Evolutionary conservation across 1,140 invertebrate species (phyloP), one percentile per base, ranked within the genome.

Genomic region (Drosophila sp.): DNA sequence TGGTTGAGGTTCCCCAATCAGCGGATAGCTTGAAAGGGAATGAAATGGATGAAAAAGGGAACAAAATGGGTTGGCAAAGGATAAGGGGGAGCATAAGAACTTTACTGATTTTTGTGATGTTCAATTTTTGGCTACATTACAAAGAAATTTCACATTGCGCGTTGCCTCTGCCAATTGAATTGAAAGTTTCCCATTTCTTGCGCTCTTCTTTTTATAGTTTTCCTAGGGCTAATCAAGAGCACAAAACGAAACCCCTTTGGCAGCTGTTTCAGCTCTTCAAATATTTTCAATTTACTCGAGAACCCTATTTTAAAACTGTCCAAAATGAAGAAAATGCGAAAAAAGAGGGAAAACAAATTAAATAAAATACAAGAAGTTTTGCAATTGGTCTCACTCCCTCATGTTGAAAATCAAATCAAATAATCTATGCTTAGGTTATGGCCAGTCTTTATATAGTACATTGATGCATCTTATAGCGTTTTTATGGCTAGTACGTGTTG

Each of bases 401-500:
- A 5, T 11, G 27, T 38, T 41, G 57, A 29, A 46, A 66, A 65
- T 40, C 54, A 74, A 78, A 74, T 71, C 70, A 43, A 70, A 78
- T 69, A 69, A 75, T 78, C 72, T 66, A 74, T 74, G 56, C 57
- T 67, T 57, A 25, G 46, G 21, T 51, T 56, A 27, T 40, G 51
- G 50, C 29, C 18, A 54, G 13, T 71, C 18, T 59, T 43, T 36
- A 32, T 58, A 29, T 45, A 25, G 32, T 51, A 61, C 25, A 56
- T 54, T 14, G 32, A 53, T 54, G 46, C 48, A 36, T 64, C 62
- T 64, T 21, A 56, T 72, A 29, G 34, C 11, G 63, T 58, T 58
- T 77, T 77, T 77, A 77, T 74, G 58, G 75, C 72, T 11, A 2
- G 72, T 77, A 77, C 75, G 75, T 77, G 75, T 77, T 77, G 75